These are phyloP conservation scores for Pelochelys cantorii DNA, from an alignment of 2,797 vertebrate genomes.

Conservation along the genomic window DNA sequence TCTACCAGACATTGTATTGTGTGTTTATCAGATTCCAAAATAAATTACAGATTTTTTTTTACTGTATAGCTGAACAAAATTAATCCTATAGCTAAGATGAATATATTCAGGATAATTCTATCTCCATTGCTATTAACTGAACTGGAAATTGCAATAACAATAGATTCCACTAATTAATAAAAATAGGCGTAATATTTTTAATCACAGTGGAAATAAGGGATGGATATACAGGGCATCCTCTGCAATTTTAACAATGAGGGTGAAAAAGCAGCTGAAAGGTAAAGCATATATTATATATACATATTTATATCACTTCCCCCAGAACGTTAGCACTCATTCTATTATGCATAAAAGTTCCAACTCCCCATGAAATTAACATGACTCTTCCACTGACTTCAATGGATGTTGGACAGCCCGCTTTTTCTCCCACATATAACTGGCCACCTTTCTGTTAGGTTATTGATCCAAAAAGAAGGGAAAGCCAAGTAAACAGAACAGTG, in stretches of 20 bases:
- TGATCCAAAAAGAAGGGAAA: accelerated
- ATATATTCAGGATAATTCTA: not conserved
- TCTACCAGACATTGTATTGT: not conserved
- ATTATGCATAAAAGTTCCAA: not conserved
- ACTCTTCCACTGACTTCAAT: not conserved
- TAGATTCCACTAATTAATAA: not conserved
- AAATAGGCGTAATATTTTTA: not conserved
- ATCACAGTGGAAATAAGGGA: not conserved
- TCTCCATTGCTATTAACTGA: not conserved
- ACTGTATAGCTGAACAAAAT: not conserved
- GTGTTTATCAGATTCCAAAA: not conserved
- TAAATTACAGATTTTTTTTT: not conserved
- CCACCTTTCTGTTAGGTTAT: not conserved
- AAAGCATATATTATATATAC: not conserved
- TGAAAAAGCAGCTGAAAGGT: not conserved
- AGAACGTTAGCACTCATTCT: not conserved
- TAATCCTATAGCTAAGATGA: not conserved
- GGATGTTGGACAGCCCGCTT: not conserved
- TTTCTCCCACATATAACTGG: not conserved
- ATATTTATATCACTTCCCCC: not conserved
- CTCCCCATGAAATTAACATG: not conserved
- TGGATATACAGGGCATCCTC: not conserved
- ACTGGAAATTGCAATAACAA: not conserved
- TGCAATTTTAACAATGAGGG: not conserved
- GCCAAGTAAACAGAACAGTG: not conserved